Evolutionary conservation across 2,888 invertebrate species (phyloP), one percentile per base, ranked within the genome.

Genomic region (Stegana nigrithorax): DNA sequence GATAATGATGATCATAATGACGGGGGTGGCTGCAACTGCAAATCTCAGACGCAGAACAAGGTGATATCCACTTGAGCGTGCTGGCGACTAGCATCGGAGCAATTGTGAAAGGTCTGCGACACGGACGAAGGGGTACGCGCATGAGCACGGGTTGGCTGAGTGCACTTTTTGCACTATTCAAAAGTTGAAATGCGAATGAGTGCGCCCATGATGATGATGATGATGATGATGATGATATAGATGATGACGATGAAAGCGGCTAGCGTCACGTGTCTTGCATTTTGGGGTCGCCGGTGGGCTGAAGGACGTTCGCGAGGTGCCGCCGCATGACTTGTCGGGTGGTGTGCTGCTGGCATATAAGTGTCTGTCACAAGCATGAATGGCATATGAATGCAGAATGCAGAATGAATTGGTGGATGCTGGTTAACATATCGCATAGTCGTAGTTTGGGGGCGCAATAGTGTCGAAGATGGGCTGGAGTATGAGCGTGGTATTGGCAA

Each of bases 161-260:
- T 80, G 78, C 78, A 75, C 80, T 80, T 75, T 78, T 72, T 75
- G 76, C 75, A 75, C 75, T 75, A 75, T 75, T 80, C 72, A 76
- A 71, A 78, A 70, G 70, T 65, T 68, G 65, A 68, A 67, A 65
- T 64, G 63, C 56, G 60, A 60, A 64, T 58, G 59, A 58, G 51
- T 23, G 19, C 23, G 23, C 23, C 26, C 12, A 32, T 53, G 19
- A 53, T 53, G 32, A 51, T 51, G 51, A 32, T 32, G 19, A 17
- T 53, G 53, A 32, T 32, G 53, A 0, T 32, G 19, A 21, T 12
- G 32, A 6, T 17, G 32, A 21, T 17, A 21, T 3, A 8, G 12
- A 53, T 32, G 29, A 27, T 47, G 47, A 47, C 5, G 47, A 47
- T 47, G 23, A 21, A 14, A 8, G n/a, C n/a, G n/a, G n/a, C n/a